Evolutionary conservation across 2,888 invertebrate species (phyloP), one percentile per base, ranked within the genome.

Genomic region (Celastrina argiolus): DNA sequence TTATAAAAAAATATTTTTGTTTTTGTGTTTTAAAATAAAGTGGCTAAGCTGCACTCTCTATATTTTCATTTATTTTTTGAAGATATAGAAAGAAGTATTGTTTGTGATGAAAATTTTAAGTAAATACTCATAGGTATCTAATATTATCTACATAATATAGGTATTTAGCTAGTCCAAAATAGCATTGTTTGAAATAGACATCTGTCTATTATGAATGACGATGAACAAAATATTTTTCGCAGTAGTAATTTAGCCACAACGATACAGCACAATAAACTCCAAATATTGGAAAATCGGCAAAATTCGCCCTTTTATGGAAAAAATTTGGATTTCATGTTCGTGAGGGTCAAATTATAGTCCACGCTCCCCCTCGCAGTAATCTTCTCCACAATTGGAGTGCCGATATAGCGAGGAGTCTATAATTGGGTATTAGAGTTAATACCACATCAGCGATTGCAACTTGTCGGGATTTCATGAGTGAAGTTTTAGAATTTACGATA

Each of bases 391-490:
- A 76, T 73, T 74, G 76, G 78, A 76, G 76, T 75, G 70, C 73
- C 77, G 79, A 80, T 81, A 76, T 77, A 74, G 74, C 76, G 75
- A 74, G 69, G 74, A 84, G 80, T 80, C 81, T 78, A 83, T 88
- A 84, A 86, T 85, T 84, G 85, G 82, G 84, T 87, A 87, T 86
- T 85, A 87, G 73, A 77, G 80, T 78, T 85, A 85, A 85, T 86
- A 80, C 81, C 78, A 77, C 74, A 75, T 56, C 72, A 41, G 51
- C 22, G 18, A 3, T 39, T 12, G 10, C 18, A 65, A 41, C 58
- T 42, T 65, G 41, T 1, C 31, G 16, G 41, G 65, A 41, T 65
- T 65, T 26, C 4, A 31, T 51, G 28, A 36, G 58, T 45, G 31
- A 28, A 12, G 10, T 26, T 51, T 22, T 26, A 51, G 51, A 26